These are phyloP conservation scores for Propithecus coquereli DNA, from an alignment of 2,113 vertebrate species.

Conservation along the genomic window DNA sequence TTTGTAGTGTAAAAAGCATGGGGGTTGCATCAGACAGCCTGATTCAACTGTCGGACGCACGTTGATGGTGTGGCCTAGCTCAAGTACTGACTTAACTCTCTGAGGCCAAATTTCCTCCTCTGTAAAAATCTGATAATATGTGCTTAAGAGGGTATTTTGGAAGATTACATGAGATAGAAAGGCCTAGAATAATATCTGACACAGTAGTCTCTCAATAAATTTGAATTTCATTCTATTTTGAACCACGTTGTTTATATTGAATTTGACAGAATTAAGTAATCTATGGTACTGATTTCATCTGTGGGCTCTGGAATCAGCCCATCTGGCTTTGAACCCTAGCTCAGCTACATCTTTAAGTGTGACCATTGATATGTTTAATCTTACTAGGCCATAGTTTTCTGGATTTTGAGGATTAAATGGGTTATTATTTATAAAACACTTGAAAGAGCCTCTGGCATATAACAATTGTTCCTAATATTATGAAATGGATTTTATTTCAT, in stretches of 20 bases:
- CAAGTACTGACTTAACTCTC: background rate
- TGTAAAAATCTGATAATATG: background rate
- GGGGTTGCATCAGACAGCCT: background rate
- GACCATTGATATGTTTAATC: background rate
- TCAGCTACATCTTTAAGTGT: background rate
- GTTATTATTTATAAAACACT: background rate
- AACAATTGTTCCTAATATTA: background rate
- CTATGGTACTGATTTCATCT: background rate
- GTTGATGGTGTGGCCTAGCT: background rate
- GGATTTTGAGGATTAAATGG: background rate
- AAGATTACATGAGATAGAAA: background rate
- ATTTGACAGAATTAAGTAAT: background rate
- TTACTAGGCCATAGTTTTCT: background rate
- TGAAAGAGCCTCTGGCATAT: background rate
- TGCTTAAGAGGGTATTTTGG: background rate
- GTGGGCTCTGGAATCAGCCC: background rate
- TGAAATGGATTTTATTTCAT: background rate
- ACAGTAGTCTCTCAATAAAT: background rate
- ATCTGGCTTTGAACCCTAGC: background rate
- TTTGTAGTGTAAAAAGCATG: background rate
- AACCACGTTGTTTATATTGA: background rate
- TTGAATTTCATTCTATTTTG: background rate
- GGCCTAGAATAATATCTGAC: background rate
- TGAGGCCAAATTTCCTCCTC: background rate
- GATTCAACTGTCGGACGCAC: background rate